These are phyloP conservation scores for Mastomys natalensis DNA, from an alignment of 2,113 vertebrate genomes.

Conservation along the genomic window DNA sequence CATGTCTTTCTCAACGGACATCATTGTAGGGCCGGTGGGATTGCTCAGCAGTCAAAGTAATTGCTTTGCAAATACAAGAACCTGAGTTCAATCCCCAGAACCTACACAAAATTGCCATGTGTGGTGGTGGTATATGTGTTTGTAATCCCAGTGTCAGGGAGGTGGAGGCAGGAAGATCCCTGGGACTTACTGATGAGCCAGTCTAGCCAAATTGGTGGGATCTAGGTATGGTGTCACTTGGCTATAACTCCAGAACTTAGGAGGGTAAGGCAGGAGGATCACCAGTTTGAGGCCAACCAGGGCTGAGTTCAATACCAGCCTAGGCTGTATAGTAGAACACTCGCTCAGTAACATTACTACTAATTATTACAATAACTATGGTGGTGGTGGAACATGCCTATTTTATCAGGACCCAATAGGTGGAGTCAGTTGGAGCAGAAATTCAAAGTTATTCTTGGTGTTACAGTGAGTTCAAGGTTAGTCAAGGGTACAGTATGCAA, in stretches of 20 bases:
- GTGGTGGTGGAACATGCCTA: neutral
- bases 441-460: neutral
- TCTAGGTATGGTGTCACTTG: neutral
- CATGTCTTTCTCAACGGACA: neutral
- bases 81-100: neutral
- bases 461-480: neutral
- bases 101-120: neutral
- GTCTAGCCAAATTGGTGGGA: neutral
- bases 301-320: neutral
- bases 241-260: neutral
- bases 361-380: neutral
- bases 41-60: neutral
- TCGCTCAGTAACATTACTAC: neutral
- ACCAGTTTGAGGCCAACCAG: neutral
- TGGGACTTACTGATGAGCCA: neutral
- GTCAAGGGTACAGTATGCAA: no score
- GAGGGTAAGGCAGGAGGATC: neutral
- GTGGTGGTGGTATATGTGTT: neutral
- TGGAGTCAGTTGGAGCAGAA: neutral
- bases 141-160: neutral
- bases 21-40: neutral
- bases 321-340: neutral
- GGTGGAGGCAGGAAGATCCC: neutral
- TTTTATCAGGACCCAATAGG: neutral
- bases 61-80: neutral